phyloP scores from a whole-genome alignment of 1,140 invertebrate genomes.

The Melanaphis sacchari region DNA sequence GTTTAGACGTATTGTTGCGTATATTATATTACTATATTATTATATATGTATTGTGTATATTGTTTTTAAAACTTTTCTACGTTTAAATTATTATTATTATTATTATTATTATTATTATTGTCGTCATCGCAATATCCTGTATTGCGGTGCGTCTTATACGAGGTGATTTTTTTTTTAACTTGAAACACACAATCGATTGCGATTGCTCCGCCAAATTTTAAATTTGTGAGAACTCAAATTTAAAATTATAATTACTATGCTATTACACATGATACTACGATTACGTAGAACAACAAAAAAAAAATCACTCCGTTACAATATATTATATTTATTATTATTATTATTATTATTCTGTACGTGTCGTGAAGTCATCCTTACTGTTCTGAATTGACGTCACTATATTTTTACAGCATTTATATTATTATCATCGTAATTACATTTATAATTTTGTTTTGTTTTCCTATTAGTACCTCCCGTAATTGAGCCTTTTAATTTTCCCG shows the following conservation, averaged over 20 bases:
- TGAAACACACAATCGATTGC: background rate
- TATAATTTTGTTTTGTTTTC: constrained; percentile 64
- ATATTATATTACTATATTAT: constrained; percentile 18
- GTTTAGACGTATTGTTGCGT: constrained; percentile 40
- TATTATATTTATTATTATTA: background rate
- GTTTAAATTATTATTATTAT: constrained; percentile 13
- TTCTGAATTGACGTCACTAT: background rate
- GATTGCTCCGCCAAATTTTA: background rate
- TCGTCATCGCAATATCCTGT: background rate
- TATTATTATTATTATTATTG: too few species aligned
- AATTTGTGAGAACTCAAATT: background rate
- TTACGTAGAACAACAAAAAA: background rate
- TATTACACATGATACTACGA: too few species aligned
- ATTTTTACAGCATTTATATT: constrained; percentile 25
- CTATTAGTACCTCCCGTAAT: constrained; percentile 83
- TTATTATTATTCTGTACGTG: background rate
- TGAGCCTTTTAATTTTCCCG: constrained; percentile 82
- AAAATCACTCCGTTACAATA: background rate
- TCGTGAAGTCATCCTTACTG: background rate
- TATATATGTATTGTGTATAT: constrained; percentile 10
- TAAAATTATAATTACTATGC: background rate
- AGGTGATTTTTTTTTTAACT: background rate
- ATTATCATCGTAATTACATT: constrained; percentile 35
- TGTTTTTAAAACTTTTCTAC: constrained; percentile 7
- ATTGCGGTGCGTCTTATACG: background rate